Percentiles rank a stretch among this genome's conserved stretches.
These are phyloP conservation scores for Rattus rattus DNA, from an alignment of 2,113 vertebrate species.

Conservation along the genomic window DNA sequence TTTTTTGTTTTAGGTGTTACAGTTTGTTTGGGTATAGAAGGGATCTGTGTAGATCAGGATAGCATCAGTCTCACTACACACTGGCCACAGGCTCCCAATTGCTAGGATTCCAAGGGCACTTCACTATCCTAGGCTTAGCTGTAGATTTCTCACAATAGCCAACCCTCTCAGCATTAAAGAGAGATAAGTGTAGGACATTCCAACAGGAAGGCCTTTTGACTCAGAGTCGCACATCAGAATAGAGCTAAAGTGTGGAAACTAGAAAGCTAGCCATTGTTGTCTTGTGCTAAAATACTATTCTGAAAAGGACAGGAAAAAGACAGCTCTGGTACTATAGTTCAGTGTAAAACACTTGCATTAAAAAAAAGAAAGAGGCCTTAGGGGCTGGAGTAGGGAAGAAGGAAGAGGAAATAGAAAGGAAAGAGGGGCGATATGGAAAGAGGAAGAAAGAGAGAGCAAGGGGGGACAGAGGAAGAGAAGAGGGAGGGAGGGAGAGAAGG, in stretches of 20 bases:
- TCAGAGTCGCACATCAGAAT: constrained; percentile 12
- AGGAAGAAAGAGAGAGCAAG: no score
- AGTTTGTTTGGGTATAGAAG: background rate
- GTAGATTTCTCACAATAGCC: background rate
- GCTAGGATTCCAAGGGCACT: background rate
- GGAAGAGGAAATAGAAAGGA: background rate
- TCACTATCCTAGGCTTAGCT: background rate
- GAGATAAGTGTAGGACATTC: background rate
- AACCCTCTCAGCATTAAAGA: background rate
- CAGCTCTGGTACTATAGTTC: background rate
- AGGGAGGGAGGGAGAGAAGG: background rate
- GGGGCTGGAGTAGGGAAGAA: background rate
- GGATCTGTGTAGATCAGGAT: background rate
- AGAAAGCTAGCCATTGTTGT: background rate
- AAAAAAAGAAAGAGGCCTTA: background rate
- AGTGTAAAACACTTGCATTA: background rate
- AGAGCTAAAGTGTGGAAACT: background rate
- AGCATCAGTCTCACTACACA: background rate
- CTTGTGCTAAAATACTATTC: background rate
- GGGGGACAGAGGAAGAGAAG: background rate
- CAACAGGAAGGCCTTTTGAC: background rate
- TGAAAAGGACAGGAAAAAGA: background rate
- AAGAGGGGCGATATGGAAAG: background rate
- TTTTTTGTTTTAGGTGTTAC: background rate
- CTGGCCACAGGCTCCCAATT: background rate